Evolutionary conservation across 2,113 vertebrate species (phyloP), one percentile per base, ranked within the genome.

Genomic region (Anarrhichthys ocellatus): DNA sequence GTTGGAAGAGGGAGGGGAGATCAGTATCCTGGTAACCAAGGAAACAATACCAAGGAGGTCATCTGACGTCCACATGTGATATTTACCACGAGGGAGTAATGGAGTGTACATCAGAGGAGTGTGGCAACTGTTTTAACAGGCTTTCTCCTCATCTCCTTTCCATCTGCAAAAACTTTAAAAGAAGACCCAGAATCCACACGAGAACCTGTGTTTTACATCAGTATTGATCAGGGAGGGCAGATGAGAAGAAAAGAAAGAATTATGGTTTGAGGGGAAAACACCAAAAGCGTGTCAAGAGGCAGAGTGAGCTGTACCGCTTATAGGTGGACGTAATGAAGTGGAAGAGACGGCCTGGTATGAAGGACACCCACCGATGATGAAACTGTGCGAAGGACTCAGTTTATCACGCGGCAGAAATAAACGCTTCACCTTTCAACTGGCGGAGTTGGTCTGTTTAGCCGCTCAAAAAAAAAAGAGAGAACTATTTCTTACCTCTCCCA

Each of bases 11-110:
- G 62, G 59, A 69, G 67, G 29, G 74, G 50, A 20, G 54, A 0
- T 7, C 46, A 36, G 73, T 85, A 59, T 80, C 77, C 73, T 66
- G 40, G 88, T 89, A 78, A 90, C 86, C 74, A n/a, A 40, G 58
- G 54, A 62, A 83, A 90, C 61, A 38, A 62, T 66, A 76, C 75
- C 11, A 5, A 74, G 72, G 50, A 52, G 78, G 81, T 87, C 86
- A 91, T 84, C 77, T 87, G 86, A 85, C 87, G 88, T 86, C 78
- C 50, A 81, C 78, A 80, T 89, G 89, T 78, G 74, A 81, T 86
- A 83, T 91, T 85, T 78, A 85, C 80, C 91, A 81, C 44, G 14
- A 66, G 79, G 67, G 77, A 86, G 52, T 46, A 59, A 82, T 82
- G 61, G 73, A 66, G 72, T 73, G 42, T 65, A 72, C 64, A 74